A percentile compares a stretch with the other conserved stretches of the same genome.
Evolutionary conservation across 2,113 vertebrate species (phyloP).

Genomic region (Alectura lathami): DNA sequence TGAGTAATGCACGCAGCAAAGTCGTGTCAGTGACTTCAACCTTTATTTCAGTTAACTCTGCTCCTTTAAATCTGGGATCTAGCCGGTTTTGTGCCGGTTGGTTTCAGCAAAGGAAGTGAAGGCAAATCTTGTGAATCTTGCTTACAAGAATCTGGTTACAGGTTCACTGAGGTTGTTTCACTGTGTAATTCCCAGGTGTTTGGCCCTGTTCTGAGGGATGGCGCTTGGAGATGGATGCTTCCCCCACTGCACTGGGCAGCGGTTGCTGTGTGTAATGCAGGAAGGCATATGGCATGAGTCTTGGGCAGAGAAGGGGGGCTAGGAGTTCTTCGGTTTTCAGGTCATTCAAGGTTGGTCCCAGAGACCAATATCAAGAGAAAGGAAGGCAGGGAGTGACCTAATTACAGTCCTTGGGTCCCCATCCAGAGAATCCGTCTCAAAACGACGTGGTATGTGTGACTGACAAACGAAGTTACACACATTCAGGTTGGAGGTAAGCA

Average conservation of each 20-base stretch:
- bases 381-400: not conserved
- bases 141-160: not conserved
- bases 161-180: not conserved
- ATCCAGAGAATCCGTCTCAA: not conserved
- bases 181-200: not conserved
- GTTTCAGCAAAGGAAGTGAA: not conserved
- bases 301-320: not conserved
- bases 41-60: not conserved
- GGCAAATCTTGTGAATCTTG: not conserved
- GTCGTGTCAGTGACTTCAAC: not conserved
- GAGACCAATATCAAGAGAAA: not conserved
- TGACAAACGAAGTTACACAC: not conserved
- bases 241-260: not conserved
- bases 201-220: not conserved
- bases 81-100: not conserved
- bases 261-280: not conserved
- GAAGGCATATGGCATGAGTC: not conserved
- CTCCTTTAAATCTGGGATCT: not conserved
- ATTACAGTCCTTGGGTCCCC: not conserved
- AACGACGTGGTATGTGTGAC: rapidly evolving
- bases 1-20: not conserved
- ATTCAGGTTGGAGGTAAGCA: not conserved
- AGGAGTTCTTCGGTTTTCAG: not conserved
- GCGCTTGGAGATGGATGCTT: not conserved
- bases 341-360: not conserved